Evolutionary conservation across 2,113 vertebrate species (phyloP).

Genomic region (Protobothrops flavoviridis): DNA sequence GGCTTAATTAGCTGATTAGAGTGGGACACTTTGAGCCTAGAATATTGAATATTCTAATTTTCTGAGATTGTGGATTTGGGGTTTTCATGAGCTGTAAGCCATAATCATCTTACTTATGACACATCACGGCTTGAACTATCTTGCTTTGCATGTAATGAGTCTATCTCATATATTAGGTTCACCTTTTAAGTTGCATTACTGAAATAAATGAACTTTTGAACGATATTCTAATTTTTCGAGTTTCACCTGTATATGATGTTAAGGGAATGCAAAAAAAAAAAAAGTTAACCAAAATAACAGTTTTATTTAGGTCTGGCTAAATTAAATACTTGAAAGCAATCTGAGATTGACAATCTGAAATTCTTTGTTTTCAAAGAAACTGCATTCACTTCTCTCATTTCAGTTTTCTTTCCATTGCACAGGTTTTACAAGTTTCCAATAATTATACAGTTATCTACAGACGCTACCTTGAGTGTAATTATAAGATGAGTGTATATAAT

Average conservation of each 20-base stretch:
- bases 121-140: too few relatives aligned
- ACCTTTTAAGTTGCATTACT: too few relatives aligned
- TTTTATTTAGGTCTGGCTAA: background rate
- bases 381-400: background rate
- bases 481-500: background rate
- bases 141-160: too few relatives aligned
- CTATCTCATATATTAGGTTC: too few relatives aligned
- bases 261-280: background rate
- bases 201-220: too few relatives aligned
- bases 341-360: background rate
- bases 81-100: too few relatives aligned
- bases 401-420: background rate
- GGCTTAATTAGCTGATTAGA: too few relatives aligned
- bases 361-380: background rate
- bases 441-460: background rate
- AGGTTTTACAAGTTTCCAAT: background rate
- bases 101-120: too few relatives aligned
- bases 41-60: too few relatives aligned
- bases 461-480: background rate
- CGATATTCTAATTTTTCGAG: too few relatives aligned
- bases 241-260: background rate
- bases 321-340: background rate
- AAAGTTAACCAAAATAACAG: background rate
- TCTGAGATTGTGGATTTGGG: too few relatives aligned
- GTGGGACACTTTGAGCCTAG: too few relatives aligned